Evolutionary conservation across 30 jellyfish, hydroid and myxozoan genomes (phyloP).

Genomic region (Aurelia aurita): DNA sequence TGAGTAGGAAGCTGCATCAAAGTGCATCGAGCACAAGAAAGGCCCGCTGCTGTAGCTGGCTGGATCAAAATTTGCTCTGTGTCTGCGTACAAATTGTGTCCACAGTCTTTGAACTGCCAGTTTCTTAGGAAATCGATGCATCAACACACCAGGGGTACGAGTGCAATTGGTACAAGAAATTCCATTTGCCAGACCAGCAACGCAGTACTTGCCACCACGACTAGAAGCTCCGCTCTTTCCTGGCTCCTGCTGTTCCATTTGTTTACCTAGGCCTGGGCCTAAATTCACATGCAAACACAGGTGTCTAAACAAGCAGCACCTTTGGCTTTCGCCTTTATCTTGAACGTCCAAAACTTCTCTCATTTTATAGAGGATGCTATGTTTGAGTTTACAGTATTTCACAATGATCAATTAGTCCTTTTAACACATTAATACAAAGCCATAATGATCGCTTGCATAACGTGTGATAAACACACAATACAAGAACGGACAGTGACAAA

Average conservation of each 20-base stretch:
- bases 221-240: neutral
- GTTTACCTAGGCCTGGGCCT: too few relatives aligned
- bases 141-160: neutral
- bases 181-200: conserved; percentile 19
- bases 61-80: conserved; percentile 3
- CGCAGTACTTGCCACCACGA: conserved; percentile 18
- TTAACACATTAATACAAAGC: too few relatives aligned
- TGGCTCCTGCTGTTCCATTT: neutral
- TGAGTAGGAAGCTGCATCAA: neutral
- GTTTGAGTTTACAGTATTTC: too few relatives aligned
- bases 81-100: neutral
- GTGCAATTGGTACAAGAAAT: neutral
- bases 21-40: neutral
- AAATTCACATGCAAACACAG: too few relatives aligned
- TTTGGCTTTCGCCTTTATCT: too few relatives aligned
- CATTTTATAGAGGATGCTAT: too few relatives aligned
- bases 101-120: neutral
- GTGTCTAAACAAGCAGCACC: too few relatives aligned
- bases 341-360: too few relatives aligned
- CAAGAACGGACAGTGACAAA: too few relatives aligned
- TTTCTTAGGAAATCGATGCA: conserved; percentile 2
- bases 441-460: too few relatives aligned
- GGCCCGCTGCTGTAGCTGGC: neutral
- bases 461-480: too few relatives aligned
- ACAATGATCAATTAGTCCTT: too few relatives aligned